These are phyloP conservation scores for Potamilus streckersoni DNA, from an alignment of 1,140 invertebrate species.

Conservation along the genomic window DNA sequence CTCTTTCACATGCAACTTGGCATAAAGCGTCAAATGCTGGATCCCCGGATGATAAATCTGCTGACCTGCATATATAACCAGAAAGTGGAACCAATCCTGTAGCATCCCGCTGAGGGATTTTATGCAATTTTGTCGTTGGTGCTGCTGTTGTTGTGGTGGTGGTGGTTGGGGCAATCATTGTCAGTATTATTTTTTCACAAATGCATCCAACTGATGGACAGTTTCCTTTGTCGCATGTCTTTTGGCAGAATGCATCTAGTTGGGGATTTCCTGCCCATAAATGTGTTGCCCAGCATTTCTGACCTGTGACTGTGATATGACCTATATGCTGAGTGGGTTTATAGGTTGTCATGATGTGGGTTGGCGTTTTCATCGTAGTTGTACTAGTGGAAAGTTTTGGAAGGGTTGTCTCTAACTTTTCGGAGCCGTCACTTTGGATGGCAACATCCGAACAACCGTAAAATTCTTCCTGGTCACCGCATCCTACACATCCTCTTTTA, in stretches of 20 bases:
- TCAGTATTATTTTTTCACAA: neutral
- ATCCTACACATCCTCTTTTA: constrained; percentile 18
- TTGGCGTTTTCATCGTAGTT: neutral
- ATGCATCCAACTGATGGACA: neutral
- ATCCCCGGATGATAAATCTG: neutral
- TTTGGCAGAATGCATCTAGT: neutral
- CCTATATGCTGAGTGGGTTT: neutral
- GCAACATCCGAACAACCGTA: constrained; percentile 30
- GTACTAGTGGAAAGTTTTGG: neutral
- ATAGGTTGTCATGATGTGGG: neutral
- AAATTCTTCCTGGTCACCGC: constrained; percentile 33
- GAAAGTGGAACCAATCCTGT: neutral
- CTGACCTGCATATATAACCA: neutral
- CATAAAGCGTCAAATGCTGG: neutral
- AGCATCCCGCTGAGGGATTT: neutral
- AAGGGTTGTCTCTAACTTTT: neutral
- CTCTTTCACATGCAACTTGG: neutral
- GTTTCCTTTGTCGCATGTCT: neutral
- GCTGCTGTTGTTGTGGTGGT: no score
- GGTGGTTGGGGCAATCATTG: no score
- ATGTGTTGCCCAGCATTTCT: neutral
- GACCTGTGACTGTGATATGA: neutral
- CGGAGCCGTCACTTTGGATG: constrained; percentile 3
- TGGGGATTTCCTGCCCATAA: neutral
- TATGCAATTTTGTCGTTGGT: neutral